A percentile compares a stretch with the other conserved stretches of the same genome.
These are phyloP conservation scores for Drosophila ezoana DNA, from an alignment of 2,888 invertebrate species.

Conservation along the genomic window DNA sequence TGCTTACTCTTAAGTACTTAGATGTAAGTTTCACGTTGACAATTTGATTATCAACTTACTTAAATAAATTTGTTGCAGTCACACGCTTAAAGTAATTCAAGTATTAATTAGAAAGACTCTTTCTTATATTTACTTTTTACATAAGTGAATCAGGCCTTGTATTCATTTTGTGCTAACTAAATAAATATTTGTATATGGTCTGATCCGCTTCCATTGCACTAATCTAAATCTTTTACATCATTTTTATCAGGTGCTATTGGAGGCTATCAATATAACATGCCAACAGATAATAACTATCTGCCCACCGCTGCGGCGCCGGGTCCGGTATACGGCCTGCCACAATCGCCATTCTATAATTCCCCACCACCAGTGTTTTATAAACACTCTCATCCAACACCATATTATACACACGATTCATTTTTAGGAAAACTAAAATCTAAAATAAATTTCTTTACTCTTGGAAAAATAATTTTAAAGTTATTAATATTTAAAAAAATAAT, in stretches of 20 bases:
- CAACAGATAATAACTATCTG: constrained; percentile 60
- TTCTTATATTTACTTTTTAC: too few species aligned
- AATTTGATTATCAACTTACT: too few species aligned
- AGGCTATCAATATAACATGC: constrained; percentile 72
- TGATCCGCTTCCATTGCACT: background rate
- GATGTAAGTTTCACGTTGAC: too few species aligned
- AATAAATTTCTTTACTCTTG: constrained; percentile 89
- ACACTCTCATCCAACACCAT: constrained; percentile 58
- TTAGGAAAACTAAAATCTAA: constrained; percentile 89
- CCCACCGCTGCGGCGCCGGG: constrained; percentile 82
- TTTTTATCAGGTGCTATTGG: constrained; percentile 40
- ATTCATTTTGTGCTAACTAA: too few species aligned
- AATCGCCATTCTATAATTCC: constrained; percentile 85
- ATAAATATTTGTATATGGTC: too few species aligned
- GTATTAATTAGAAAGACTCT: too few species aligned
- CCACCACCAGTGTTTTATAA: constrained; percentile 84
- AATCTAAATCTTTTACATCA: background rate
- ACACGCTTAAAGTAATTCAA: too few species aligned
- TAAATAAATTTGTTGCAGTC: too few species aligned
- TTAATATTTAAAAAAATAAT: constrained; percentile 93
- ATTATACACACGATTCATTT: constrained; percentile 83
- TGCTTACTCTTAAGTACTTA: too few species aligned
- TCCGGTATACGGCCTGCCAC: constrained; percentile 85
- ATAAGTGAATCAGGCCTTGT: too few species aligned
- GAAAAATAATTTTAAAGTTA: constrained; percentile 90